Evolutionary conservation across 2,797 vertebrate genomes (phyloP), one percentile per base, ranked within the genome.

Genomic region (Myotis pilosus): DNA sequence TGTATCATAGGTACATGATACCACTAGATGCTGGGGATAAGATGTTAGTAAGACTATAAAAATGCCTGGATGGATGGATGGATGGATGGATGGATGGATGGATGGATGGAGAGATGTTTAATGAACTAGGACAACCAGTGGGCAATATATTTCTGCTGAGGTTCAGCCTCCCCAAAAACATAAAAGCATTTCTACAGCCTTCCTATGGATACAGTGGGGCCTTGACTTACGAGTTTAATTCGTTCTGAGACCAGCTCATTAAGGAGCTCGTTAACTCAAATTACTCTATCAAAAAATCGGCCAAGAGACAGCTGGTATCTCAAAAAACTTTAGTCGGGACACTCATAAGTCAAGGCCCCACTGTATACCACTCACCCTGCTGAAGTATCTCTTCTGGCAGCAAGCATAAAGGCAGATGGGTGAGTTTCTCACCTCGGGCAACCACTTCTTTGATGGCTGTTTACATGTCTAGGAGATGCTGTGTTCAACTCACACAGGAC

Each of bases 361-460:
- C 38, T 38, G 38, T 38, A 22, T 22, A 71, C 23, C 13, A 64
- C 20, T 8, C 44, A 55, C 28, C 33, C 30, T 64, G 23, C 41
- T 57, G 3, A 92, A 89, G 33, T 25, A 33, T 16, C 36, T 87
- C 82, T 86, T 94, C 62, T 85, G 23, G 79, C 79, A 88, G 92
- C 33, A 91, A 89, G 38, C 49, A 53, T 30, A 79, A 74, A 75
- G 36, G 17, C 66, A 94, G 41, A 60, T 28, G 8, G 89, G 30
- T 74, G 55, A 81, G 57, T 75, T 79, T 92, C 79, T 92, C 85
- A 94, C 30, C 72, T 94, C 1, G n/a, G 74, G 87, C 68, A 96
- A 90, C 94, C 94, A 95, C 82, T 97, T 95, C 78, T 91, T 87
- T 87, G 38, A 55, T 33, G 41, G 11, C 17, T 96, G 23, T 92